phyloP scores from a whole-genome alignment of 2,113 vertebrate genomes.

The Odontophorus gujanensis region DNA sequence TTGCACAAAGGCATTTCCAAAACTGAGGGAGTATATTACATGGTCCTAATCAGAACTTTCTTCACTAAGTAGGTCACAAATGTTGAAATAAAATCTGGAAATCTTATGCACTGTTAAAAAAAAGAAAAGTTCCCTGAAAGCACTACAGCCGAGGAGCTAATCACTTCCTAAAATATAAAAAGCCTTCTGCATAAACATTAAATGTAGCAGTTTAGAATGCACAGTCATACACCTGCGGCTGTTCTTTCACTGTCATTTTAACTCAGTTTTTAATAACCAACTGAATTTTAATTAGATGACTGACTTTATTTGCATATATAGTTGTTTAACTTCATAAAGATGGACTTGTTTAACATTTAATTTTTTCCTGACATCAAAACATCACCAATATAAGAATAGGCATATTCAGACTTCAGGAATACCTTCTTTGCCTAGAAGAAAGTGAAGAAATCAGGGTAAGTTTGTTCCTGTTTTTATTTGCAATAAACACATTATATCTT shows the following conservation, averaged over 20 bases:
- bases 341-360: neutral
- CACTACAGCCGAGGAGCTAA: conserved; percentile 75
- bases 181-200: conserved; percentile 75
- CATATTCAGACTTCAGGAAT: neutral
- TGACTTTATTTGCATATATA: conserved; percentile 64
- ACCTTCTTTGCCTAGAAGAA: neutral
- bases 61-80: conserved; percentile 80
- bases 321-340: conserved; percentile 36
- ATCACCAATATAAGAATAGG: neutral
- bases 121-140: conserved; percentile 14
- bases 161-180: conserved; percentile 73
- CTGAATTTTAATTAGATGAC: conserved; percentile 69
- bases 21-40: conserved; percentile 56
- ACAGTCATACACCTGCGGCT: conserved; percentile 77
- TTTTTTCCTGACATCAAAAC: neutral
- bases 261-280: conserved; percentile 71
- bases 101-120: conserved; percentile 74
- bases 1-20: conserved; percentile 72
- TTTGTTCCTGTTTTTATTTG: neutral
- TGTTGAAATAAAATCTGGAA: conserved; percentile 70
- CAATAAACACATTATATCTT: neutral
- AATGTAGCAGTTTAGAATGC: conserved; percentile 75
- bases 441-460: neutral
- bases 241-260: conserved; percentile 71
- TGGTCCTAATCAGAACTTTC: conserved; percentile 72